phyloP scores from a whole-genome alignment of 2,888 invertebrate species.

The Phortica magna region DNA sequence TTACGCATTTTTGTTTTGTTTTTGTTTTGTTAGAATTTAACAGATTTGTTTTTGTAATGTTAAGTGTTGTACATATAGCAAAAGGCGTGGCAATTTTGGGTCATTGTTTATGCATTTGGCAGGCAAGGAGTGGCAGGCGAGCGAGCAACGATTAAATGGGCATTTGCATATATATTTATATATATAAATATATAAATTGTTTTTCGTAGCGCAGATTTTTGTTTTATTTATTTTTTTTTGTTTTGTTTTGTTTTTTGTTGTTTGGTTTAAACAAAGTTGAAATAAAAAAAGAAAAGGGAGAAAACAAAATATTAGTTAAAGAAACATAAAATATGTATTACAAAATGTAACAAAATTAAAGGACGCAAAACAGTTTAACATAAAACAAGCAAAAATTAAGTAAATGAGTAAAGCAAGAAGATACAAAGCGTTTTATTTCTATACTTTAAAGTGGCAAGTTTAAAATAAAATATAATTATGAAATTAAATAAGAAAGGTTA shows the following conservation, averaged over 20 bases:
- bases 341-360: conserved; percentile 43
- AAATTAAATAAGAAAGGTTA: neutral
- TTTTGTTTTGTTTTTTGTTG: conserved; percentile 34
- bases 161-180: conserved; percentile 38
- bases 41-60: conserved; percentile 43
- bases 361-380: conserved; percentile 36
- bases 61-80: conserved; percentile 29
- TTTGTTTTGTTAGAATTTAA: conserved; percentile 41
- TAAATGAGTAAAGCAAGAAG: neutral
- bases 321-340: conserved; percentile 29
- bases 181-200: conserved; percentile 37
- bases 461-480: neutral
- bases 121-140: conserved; percentile 59
- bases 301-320: conserved; percentile 67
- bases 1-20: conserved; percentile 56
- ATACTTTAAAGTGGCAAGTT: neutral
- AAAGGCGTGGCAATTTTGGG: conserved; percentile 42
- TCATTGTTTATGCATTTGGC: conserved; percentile 43
- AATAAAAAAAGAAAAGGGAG: conserved; percentile 54
- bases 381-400: neutral
- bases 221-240: conserved; percentile 59
- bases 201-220: conserved; percentile 47
- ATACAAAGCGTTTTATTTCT: neutral
- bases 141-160: conserved; percentile 54
- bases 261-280: conserved; percentile 38